Conservation (phyloP, 2,888 invertebrate genomes). For the Subacronicta megacephala region DNA sequence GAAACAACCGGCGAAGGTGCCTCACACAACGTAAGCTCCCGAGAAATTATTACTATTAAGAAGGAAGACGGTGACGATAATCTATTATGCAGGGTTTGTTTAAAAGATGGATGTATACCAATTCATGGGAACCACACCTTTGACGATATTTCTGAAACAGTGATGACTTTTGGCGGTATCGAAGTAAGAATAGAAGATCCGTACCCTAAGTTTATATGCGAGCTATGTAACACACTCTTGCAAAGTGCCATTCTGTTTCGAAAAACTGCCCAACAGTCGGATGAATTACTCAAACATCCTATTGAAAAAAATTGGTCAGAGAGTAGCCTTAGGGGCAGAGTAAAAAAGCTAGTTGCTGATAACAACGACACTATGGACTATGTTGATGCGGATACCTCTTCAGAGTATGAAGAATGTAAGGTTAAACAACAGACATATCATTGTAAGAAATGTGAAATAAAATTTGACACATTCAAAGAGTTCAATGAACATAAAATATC, state of each 20-base stretch:
- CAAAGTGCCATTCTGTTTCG: constrained; percentile 78
- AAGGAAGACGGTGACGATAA: constrained; percentile 46
- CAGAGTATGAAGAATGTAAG: constrained; percentile 47
- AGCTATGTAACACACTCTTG: constrained; percentile 71
- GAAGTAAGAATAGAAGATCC: constrained; percentile 68
- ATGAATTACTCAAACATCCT: constrained; percentile 65
- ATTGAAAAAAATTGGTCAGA: no score
- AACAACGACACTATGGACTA: constrained; percentile 44
- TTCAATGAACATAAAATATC: constrained; percentile 73
- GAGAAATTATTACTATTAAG: constrained; percentile 36
- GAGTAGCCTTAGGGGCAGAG: no score
- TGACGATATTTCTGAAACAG: constrained; percentile 66
- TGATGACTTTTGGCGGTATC: constrained; percentile 71
- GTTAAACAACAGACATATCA: constrained; percentile 50
- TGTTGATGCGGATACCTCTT: constrained; percentile 31
- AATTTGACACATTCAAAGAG: constrained; percentile 72
- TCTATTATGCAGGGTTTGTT: constrained; percentile 75
- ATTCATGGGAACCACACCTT: constrained; percentile 65
- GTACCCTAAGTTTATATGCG: constrained; percentile 77
- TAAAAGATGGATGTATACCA: constrained; percentile 76
- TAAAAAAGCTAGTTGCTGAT: constrained; percentile 22
- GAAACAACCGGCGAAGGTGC: constrained; percentile 14
- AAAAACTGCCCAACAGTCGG: constrained; percentile 78
- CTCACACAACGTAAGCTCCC: constrained; percentile 15
- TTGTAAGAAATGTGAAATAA: constrained; percentile 74